Base-by-base conservation (phyloP, 2,797 vertebrate genomes). In the Crotalus adamanteus region DNA sequence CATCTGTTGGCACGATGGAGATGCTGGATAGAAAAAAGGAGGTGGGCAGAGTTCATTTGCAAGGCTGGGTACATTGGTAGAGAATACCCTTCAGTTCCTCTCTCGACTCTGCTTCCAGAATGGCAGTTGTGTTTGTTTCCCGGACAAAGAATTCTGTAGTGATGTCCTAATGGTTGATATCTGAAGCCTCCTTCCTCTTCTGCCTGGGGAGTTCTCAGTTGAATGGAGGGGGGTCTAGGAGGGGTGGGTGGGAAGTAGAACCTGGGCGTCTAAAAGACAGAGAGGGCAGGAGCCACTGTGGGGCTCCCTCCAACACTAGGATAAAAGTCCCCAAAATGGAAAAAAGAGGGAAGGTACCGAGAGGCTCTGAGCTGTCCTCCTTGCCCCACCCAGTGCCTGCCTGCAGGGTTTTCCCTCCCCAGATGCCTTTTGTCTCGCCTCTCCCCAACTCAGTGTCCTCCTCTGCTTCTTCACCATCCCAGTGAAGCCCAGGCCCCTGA, bases 401-500 rank as follows among this genome's bases (percentile, higher is more conserved):
- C 37, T 22, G 7, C 69, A 25, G 73, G 18, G 37, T 11, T 47
- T 22, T 25, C 37, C 73, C 42, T 47, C 18, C n/a, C 53, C 90
- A 16, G 16, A 2, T 6, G 14, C 37, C 6, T n/a, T 47, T 37
- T 42, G 31, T 22, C 31, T 26, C 37, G 5, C 4, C 69, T 28
- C 42, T 22, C 3, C 42, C 73, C 3, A 9, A 28, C 88, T 53
- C 73, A 55, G 2, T 89, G 20, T 73, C 94, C 73, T 87, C 65
- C 60, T 90, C 91, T 28, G 88, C 13, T 92, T 94, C 93, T 95
- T 92, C 89, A n/a, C 95, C 18, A 28, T 51, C 3, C 2, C 96
- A 98, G 98, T 98, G 95, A 98, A 97, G n/a, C 97, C 97, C 0
- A 96, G 56, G 69, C 51, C 97, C 6, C 97, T 97, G 0, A 63